Evolutionary conservation across 1,140 invertebrate genomes (phyloP).

Genomic region (Pseudobourletiella spinata): DNA sequence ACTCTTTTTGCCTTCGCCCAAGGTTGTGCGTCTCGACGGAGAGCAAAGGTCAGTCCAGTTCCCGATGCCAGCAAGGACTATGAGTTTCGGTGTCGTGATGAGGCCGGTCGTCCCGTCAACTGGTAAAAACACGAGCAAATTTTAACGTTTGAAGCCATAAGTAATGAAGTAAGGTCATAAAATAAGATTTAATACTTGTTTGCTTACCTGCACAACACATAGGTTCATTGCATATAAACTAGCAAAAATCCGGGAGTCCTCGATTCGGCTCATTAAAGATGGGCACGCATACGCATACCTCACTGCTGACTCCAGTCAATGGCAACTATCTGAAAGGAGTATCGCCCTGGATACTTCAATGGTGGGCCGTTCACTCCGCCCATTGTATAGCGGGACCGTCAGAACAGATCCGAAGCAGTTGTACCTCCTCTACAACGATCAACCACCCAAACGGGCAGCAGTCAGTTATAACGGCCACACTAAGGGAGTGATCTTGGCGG

Average conservation of each 20-base stretch:
- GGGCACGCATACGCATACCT: conserved; percentile 66
- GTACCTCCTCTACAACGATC: conserved; percentile 72
- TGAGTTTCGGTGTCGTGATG: no score
- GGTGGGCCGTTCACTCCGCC: conserved; percentile 58
- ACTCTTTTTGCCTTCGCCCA: no score
- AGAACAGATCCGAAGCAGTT: conserved; percentile 27
- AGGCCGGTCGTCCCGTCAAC: no score
- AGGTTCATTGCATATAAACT: conserved; percentile 81
- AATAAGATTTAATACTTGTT: no score
- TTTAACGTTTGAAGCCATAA: no score
- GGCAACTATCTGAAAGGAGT: conserved; percentile 57
- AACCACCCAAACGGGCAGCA: conserved; percentile 53
- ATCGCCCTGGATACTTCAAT: conserved; percentile 62
- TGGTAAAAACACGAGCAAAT: no score
- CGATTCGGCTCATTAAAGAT: conserved; percentile 47
- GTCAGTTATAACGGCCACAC: conserved; percentile 60
- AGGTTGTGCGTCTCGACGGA: no score
- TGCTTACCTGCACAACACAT: no score
- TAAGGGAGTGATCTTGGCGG: conserved; percentile 71
- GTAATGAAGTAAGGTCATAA: no score
- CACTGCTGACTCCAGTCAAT: conserved; percentile 50
- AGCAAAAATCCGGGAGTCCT: conserved; percentile 52
- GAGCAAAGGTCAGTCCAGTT: no score
- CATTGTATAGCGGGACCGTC: conserved; percentile 50
- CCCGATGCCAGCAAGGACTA: no score